Evolutionary conservation across 2,113 vertebrate genomes (phyloP).

Genomic region (Siphamia tubifer): DNA sequence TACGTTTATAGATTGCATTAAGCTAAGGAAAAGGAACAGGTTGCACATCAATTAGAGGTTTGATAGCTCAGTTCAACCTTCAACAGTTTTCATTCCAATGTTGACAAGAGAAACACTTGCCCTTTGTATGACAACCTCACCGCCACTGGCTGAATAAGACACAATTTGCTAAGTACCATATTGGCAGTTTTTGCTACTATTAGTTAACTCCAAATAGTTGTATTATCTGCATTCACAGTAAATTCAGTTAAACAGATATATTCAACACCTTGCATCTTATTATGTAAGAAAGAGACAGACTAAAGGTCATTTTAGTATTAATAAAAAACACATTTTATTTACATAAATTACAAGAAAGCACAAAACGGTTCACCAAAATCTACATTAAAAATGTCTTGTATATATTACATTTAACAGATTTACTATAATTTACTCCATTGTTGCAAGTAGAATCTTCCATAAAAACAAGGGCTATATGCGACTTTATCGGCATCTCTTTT

Average conservation of each 20-base stretch:
- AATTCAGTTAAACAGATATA: no score
- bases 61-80: not conserved
- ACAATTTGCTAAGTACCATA: no score
- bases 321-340: constrained; percentile 90
- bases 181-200: no score
- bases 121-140: no score
- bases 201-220: no score
- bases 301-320: constrained; percentile 53
- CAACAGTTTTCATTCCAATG: no score
- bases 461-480: constrained; percentile 76
- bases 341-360: constrained; percentile 88
- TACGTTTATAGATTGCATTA: not conserved
- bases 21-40: not conserved
- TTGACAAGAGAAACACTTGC: no score
- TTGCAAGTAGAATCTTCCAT: constrained; percentile 78
- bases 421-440: constrained; percentile 79
- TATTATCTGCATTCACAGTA: no score
- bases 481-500: constrained; percentile 71
- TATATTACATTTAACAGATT: constrained; percentile 84
- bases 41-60: not conserved
- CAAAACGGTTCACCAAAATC: constrained; percentile 85
- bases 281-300: constrained; percentile 14
- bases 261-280: not conserved
- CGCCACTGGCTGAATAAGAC: no score
- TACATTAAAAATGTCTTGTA: constrained; percentile 82